Evolutionary conservation across 2,113 vertebrate genomes (phyloP), one percentile per base, ranked within the genome.

Genomic region (Phaethon lepturus): DNA sequence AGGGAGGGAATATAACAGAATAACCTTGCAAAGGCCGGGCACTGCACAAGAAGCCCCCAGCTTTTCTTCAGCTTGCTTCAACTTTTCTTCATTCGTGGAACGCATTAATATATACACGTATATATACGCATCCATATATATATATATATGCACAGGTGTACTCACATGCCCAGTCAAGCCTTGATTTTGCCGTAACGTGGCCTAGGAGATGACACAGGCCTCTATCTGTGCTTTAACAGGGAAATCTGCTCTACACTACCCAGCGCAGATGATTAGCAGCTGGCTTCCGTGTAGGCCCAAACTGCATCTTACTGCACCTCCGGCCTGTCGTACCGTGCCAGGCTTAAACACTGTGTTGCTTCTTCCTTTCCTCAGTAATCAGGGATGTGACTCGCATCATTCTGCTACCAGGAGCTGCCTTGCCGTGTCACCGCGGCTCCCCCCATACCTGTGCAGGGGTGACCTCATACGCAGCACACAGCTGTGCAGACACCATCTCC

Each of bases 131-230:
- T 74, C 66, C 9, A 18, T 13, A 52, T 22, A 20, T 11, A 38
- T 7, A 47, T 58, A 23, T 31, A 40, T 25, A 25, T 14, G 7
- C 25, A 60, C 15, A 86, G 33, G 22, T n/a, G 10, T 52, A 44
- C 10, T 76, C 38, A 4, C 19, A 14, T 40, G 42, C 45, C 86
- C 93, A 96, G 66, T 94, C 94, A 92, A 88, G 81, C 96, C 92
- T 98, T 95, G 93, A 95, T 93, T 94, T 97, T 96, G 84, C 91
- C 94, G 71, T 94, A 79, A 91, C 16, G 10, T 85, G 85, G 19
- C 42, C 6, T 26, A 93, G 80, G 71, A 96, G 82, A 88, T 78
- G 68, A 42, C 80, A 79, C 60, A 55, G 56, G 33, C 92, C 68
- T 47, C 73, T 89, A 1, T 64, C 95, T 95, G 79, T 75, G 67